Conservation (phyloP, 2,888 invertebrate species). For the Linyphia triangularis region DNA sequence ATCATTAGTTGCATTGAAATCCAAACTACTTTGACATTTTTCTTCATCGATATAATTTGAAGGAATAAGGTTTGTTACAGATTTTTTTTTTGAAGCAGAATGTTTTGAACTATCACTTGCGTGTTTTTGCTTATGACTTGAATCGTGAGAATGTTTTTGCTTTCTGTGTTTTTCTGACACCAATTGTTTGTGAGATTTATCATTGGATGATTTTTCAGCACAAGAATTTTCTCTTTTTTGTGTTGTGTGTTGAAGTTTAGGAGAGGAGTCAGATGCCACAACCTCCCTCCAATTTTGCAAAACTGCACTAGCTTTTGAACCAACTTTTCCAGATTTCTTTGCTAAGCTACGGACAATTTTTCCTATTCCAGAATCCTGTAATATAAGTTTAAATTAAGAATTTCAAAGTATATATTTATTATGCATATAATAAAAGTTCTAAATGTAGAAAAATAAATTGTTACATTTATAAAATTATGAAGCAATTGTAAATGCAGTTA, state of each 20-base stretch:
- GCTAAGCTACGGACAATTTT: conserved; percentile 55
- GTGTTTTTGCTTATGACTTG: background rate
- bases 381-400: background rate
- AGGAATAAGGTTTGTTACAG: background rate
- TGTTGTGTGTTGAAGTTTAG: background rate
- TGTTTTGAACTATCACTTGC: background rate
- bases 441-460: no score
- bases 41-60: no score
- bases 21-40: no score
- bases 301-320: conserved; percentile 45
- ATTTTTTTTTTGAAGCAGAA: background rate
- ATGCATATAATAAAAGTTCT: no score
- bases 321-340: conserved; percentile 59
- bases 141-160: background rate
- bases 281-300: conserved; percentile 48
- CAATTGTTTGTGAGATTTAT: background rate
- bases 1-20: background rate
- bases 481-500: no score
- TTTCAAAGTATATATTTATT: no score
- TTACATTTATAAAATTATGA: no score
- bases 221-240: conserved; percentile 5
- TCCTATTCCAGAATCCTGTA: conserved; percentile 70
- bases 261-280: conserved; percentile 25
- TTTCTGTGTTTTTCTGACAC: conserved; percentile 22
- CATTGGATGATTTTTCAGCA: background rate